Base-by-base conservation (phyloP, 2,888 invertebrate species). In the Lottia gigantea region DNA sequence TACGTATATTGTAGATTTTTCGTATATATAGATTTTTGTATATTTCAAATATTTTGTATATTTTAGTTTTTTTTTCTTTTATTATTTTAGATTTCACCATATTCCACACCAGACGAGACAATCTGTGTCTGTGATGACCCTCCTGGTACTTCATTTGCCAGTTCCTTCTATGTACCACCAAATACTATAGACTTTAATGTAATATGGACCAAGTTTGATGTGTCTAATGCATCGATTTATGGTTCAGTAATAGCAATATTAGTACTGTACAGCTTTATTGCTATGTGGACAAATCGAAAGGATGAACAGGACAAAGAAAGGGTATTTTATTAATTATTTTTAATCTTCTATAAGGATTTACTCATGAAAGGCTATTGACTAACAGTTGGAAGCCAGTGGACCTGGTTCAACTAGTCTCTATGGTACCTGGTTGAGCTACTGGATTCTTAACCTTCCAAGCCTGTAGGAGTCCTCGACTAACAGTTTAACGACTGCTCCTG, bases 191-290 rank as follows among this genome's bases (percentile, higher is more conserved):
- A 85, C 79, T 85, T 85, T 74, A 75, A 67, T 46, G 84, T 79
- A 2, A 82, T 85, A 26, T 81, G 75, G 73, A 62, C 65, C 15
- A 81, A 78, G 71, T 85, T 85, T 71, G 81, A 83, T 62, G 76
- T 85, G 64, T 70, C 77, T 47, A 83, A 84, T 71, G 89, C 89
- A 71, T 80, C 87, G 0, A 86, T 87, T 16, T 84, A 88, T 67
- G 86, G 86, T 68, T 74, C 82, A 14, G 81, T 87, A 0, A 76
- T 86, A 55, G 80, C 86, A 25, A 70, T 87, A n/a, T 66, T 83
- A 0, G 71, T 86, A 0, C 68, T 81, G 6, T 74, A 86, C 19
- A 80, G 82, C 70, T 62, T 87, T 2, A 31, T 86, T 0, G 66
- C 87, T 40, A 62, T 87, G n/a, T 84, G 88, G 73, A 87, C 84